Evolutionary conservation across 2,113 vertebrate species (phyloP), one percentile per base, ranked within the genome.

Genomic region (Epinephelus lanceolatus): DNA sequence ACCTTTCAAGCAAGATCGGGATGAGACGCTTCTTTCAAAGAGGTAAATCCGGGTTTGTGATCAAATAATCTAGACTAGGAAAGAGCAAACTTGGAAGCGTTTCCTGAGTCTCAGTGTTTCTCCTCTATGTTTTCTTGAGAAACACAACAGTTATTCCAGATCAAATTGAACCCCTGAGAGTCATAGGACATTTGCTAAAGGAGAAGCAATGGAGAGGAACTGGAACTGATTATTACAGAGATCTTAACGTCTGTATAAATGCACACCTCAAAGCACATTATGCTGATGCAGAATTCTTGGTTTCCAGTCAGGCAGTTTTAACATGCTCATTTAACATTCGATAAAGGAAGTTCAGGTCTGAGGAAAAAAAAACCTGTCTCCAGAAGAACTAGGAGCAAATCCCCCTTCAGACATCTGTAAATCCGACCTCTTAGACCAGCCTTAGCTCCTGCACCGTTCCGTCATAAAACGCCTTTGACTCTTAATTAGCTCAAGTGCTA

Each of bases 401-500:
- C 78, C 53, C 63, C 57, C 33, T 73, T 77, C 53, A 86, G 82
- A 84, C 74, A 71, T 87, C 76, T 77, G 70, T 85, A 87, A 80
- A 84, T 49, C 63, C 68, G 68, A 47, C 69, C 45, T 70, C 70
- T 71, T 78, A 49, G 49, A 76, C 40, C 59, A 59, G 30, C 79
- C 75, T 52, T 19, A 65, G 47, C 83, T 86, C 68, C 65, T 84
- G 61, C 30, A 8, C 72, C 67, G 74, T 13, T 61, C 49, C 8
- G 4, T 66, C 79, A 68, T n/a, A 12, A 86, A 85, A 65, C 69
- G 75, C 73, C 68, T 84, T 81, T 75, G 83, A 91, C 72, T 90
- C 80, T 87, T 92, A 86, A 92, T 91, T 86, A 89, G 71, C 88
- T 91, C 67, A 82, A 82, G 75, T 71, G 27, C 61, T 76, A 88